Base-by-base conservation (phyloP, 2,797 vertebrate genomes). In the Ctenosaura bakeri region DNA sequence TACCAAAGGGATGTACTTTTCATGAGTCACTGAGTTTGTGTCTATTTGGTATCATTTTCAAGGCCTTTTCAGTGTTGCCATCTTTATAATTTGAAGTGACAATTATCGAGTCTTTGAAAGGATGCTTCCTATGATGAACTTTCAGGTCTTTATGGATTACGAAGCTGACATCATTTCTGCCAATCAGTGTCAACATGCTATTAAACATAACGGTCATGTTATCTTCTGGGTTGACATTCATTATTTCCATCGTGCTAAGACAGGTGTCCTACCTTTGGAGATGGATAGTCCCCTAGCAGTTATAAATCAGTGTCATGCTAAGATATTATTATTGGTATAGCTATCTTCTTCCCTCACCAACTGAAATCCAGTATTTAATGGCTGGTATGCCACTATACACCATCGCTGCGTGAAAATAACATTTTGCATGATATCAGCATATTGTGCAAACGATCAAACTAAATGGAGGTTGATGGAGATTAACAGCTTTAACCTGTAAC, bases 181-280 rank as follows among this genome's bases (percentile, higher is more conserved):
- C 92, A 92, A 88, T 93, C 88, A 91, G 20, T 92, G 90, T 90
- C 92, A 92, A 46, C 50, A 90, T 12, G 78, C 50, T 92, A 76
- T 94, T 93, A 92, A 95, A 92, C 86, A 59, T 89, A 89, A 91
- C 86, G 87, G 59, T 10, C 18, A 84, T 85, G 32, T 66, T 86
- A 38, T n/a, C 90, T 92, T 94, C 80, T 77, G n/a, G 87, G 56
- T 92, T 95, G 87, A 35, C 86, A 80, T 92, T 92, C 90, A 87
- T 94, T 93, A 90, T 94, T 93, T 94, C 69, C 82, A 59, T 90
- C 35, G 29, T 91, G 92, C 89, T 94, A 92, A 91, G 95, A 82
- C 20, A 50, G 13, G 13, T 1, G 86, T 1, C 5, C 87, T 92
- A 92, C 20, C 90, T 93, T 88, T 88, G 83, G 90, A 92, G 91